Evolutionary conservation across 2,888 invertebrate genomes (phyloP).

Genomic region (Orgyia antiqua): DNA sequence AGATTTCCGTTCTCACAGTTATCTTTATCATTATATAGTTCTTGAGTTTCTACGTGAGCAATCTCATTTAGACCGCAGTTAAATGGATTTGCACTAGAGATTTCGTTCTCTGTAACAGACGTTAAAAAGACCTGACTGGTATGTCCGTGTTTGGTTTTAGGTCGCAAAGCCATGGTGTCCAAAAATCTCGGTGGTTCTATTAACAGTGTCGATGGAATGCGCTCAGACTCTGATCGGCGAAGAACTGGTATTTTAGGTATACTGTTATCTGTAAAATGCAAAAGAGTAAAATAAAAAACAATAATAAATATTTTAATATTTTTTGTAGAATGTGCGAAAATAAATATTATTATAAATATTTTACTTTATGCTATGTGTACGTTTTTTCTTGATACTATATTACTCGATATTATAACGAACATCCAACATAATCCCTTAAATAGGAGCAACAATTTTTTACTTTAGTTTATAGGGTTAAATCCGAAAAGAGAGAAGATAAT

Average conservation of each 20-base stretch:
- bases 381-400: too few species aligned
- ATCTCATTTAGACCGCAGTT: constrained; percentile 16
- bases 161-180: constrained; percentile 90
- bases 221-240: constrained; percentile 71
- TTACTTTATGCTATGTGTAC: too few species aligned
- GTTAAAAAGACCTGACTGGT: constrained; percentile 80
- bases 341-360: too few species aligned
- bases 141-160: constrained; percentile 79
- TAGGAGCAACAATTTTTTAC: too few species aligned
- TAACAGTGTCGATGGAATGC: constrained; percentile 50
- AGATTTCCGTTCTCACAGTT: constrained; percentile 54
- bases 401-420: too few species aligned
- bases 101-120: constrained; percentile 50
- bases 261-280: constrained; percentile 69
- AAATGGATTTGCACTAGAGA: constrained; percentile 26
- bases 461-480: too few species aligned
- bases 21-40: constrained; percentile 18
- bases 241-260: constrained; percentile 61
- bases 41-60: constrained; percentile 10
- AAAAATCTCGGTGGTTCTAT: constrained; percentile 80
- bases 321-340: too few species aligned
- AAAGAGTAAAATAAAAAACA: constrained; percentile 34
- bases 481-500: too few species aligned
- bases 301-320: not conserved
- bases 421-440: too few species aligned